Evolutionary conservation across 2,797 vertebrate species (phyloP).

Genomic region (Philypnodon macrostomus): DNA sequence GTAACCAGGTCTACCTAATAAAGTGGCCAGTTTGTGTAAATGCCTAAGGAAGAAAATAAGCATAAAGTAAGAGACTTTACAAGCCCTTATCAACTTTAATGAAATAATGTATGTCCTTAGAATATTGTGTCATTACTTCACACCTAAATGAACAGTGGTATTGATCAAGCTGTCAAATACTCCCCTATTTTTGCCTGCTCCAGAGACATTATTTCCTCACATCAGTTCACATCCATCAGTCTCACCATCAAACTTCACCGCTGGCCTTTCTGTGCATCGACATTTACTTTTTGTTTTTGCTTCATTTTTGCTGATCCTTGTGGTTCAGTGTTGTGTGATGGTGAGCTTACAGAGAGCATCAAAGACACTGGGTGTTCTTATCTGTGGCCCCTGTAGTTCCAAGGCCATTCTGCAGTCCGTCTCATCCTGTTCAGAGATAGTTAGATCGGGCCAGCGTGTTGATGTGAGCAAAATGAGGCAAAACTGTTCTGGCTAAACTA

Average conservation of each 20-base stretch:
- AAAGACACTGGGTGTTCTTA: conserved; percentile 42
- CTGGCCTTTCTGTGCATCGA: conserved; percentile 15
- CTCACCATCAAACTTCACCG: conserved; percentile 45
- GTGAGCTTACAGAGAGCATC: conserved; percentile 41
- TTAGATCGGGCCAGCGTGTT: conserved; percentile 37
- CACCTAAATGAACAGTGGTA: conserved; percentile 20
- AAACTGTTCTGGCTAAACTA: conserved; percentile 28
- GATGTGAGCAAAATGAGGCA: conserved; percentile 16
- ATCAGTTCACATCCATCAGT: conserved; percentile 40
- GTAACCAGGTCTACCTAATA: too few species aligned
- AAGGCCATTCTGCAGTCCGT: conserved; percentile 35
- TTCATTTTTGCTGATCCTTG: conserved; percentile 13
- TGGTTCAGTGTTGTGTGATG: conserved; percentile 28
- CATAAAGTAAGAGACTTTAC: too few species aligned
- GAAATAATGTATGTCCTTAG: too few species aligned
- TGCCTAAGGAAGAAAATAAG: too few species aligned
- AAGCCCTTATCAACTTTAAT: too few species aligned
- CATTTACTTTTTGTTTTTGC: conserved; percentile 20
- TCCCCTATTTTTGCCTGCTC: conserved; percentile 24
- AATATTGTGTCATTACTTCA: conserved; percentile 1
- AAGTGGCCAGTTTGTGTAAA: too few species aligned
- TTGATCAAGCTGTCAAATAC: conserved; percentile 48
- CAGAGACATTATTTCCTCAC: conserved; percentile 31
- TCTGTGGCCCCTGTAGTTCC: conserved; percentile 49
- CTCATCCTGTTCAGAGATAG: conserved; percentile 31